Base-by-base conservation (phyloP, 2,113 vertebrate species). In the Pongo abelii region DNA sequence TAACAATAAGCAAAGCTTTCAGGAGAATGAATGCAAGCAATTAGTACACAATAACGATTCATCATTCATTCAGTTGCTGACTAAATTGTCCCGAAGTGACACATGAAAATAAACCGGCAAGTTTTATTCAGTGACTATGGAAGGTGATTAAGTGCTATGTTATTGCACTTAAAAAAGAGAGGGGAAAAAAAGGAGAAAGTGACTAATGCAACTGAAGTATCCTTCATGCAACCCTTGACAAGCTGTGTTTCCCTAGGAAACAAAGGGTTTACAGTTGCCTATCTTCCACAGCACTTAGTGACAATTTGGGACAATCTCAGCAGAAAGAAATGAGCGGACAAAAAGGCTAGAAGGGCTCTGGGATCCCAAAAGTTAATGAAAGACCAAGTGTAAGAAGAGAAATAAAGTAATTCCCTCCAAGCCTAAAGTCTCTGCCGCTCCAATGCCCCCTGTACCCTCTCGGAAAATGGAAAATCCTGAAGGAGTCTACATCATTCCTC, bases 361-460 rank as follows among this genome's bases (percentile, higher is more conserved):
- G 16, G 30, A 75, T 27, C 16, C 50, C 23, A 8, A 9, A 79
- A 16, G 40, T 35, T 22, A 40, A 40, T 1, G 8, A 40, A 22
- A 40, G 22, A 38, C 16, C 8, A 43, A n/a, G 30, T 1, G 48
- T 32, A 72, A 75, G 40, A 20, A 46, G 35, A 91, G 40, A 72
- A 94, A 25, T 1, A 8, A 81, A 38, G 32, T 14, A 10, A 91
- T 61, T 67, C 18, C 8, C 57, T n/a, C 55, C 32, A 32, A 89
- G 59, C 12, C 35, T 20, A 13, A 4, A 20, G 17, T 6, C 11
- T 38, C 57, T 43, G 20, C 7, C 14, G 38, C 18, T 18, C 6
- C 40, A 13, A 3, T 18, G 40, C 32, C 59, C 17, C 23, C 8
- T 11, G 14, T 1, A 11, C 32, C 16, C 11, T 8, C 18, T 1